These are phyloP conservation scores for Euzetes globulus DNA, from an alignment of 2,888 invertebrate species.

Conservation along the genomic window DNA sequence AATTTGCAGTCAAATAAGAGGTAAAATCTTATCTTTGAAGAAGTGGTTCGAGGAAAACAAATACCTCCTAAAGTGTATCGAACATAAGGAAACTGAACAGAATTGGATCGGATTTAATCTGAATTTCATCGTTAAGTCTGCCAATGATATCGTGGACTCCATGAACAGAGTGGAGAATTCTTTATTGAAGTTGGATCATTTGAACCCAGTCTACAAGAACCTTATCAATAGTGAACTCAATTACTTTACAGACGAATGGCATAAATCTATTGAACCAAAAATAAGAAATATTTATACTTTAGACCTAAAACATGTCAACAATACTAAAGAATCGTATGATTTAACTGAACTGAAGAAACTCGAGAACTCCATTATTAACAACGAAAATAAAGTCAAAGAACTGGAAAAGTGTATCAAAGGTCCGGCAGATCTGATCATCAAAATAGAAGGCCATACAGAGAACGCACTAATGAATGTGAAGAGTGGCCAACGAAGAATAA, in stretches of 20 bases:
- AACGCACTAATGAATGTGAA: background rate
- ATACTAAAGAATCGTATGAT: background rate
- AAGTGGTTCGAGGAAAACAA: conserved; percentile 2
- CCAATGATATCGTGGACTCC: background rate
- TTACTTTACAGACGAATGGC: background rate
- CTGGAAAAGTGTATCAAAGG: background rate
- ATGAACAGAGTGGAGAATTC: background rate
- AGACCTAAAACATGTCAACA: background rate
- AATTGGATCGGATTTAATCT: conserved; percentile 8
- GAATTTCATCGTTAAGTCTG: background rate
- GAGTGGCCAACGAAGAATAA: background rate
- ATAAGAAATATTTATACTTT: background rate
- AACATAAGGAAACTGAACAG: conserved; percentile 16
- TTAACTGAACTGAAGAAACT: conserved; percentile 17
- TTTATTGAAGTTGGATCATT: background rate
- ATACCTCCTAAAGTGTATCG: background rate
- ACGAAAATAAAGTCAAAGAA: background rate
- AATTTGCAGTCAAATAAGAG: background rate
- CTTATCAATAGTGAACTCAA: background rate
- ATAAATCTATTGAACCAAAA: conserved; percentile 9
- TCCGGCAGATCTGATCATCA: background rate
- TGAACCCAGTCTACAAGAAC: background rate
- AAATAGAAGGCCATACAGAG: background rate
- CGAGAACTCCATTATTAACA: background rate
- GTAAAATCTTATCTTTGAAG: background rate